Evolutionary conservation across 1,140 invertebrate genomes (phyloP), one percentile per base, ranked within the genome.

Genomic region (Pogonus chalceus): DNA sequence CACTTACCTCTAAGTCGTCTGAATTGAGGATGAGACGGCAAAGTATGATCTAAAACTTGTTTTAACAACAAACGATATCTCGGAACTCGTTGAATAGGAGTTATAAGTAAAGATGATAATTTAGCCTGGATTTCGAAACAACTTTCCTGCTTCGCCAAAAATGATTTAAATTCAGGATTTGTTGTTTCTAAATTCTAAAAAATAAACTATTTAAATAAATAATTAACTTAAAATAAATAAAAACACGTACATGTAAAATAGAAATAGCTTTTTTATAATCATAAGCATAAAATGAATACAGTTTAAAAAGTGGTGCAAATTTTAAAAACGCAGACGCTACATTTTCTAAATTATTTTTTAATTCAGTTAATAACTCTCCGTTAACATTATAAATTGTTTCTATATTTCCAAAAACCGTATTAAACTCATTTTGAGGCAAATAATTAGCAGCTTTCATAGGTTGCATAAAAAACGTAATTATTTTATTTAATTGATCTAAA

Each of bases 211-310:
- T n/a, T 16, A 51, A 51, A 50, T 31, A 26, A 24, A 35, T 35
- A 54, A 49, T 49, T 24, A 53, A 46, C 9, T 39, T 14, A 2
- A 2, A 18, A 18, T 16, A 39, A 21, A 7, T 1, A 18, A 20
- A 35, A 18, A 31, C 39, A 56, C 53, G 56, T 70, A 77, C 75
- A 65, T 80, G 76, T 52, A 81, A 55, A 51, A 80, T 57, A 20
- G 71, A 66, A 51, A 81, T 62, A 2, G 79, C 76, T 54, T 77
- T 75, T 58, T 80, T 80, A 67, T 86, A 87, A 62, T 85, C 83
- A 51, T 83, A 85, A 1, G 85, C 85, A 69, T 88, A 88, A 1
- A 82, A 79, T 2, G 85, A 85, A 62, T 89, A 89, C 14, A 87
- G 66, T 66, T 88, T 89, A 20, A 89, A 81, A 68, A 85, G 88